Evolutionary conservation across 2,888 invertebrate genomes (phyloP).

Genomic region (Ichneumoninae sp.): DNA sequence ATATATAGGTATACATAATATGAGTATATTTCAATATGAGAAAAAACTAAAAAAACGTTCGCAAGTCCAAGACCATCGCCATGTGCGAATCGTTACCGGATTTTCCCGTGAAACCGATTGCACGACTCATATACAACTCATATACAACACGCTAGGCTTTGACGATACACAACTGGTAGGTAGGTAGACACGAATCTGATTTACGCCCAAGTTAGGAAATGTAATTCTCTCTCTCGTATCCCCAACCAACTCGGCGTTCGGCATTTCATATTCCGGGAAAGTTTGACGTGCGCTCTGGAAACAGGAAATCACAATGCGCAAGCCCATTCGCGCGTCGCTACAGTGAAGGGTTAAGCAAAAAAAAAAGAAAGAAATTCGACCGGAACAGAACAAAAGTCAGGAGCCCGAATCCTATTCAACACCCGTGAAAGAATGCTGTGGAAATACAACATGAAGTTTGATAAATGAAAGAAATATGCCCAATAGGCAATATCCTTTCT

Average conservation of each 20-base stretch:
- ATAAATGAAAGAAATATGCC: background rate
- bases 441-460: background rate
- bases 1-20: too few relatives aligned
- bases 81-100: background rate
- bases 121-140: background rate
- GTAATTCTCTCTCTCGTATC: conserved; percentile 19
- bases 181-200: background rate
- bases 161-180: background rate
- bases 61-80: background rate
- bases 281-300: conserved; percentile 1
- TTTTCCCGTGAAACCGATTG: background rate
- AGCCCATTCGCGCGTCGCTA: background rate
- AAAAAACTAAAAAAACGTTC: background rate
- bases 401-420: background rate
- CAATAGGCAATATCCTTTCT: background rate
- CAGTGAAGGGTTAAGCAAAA: background rate
- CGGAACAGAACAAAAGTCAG: background rate
- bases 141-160: background rate
- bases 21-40: background rate
- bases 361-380: background rate
- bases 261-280: conserved; percentile 7
- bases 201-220: conserved; percentile 17
- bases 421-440: background rate
- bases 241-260: background rate
- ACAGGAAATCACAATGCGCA: conserved; percentile 3